Conservation (phyloP, 2,113 vertebrate genomes). For the Notothenia coriiceps region DNA sequence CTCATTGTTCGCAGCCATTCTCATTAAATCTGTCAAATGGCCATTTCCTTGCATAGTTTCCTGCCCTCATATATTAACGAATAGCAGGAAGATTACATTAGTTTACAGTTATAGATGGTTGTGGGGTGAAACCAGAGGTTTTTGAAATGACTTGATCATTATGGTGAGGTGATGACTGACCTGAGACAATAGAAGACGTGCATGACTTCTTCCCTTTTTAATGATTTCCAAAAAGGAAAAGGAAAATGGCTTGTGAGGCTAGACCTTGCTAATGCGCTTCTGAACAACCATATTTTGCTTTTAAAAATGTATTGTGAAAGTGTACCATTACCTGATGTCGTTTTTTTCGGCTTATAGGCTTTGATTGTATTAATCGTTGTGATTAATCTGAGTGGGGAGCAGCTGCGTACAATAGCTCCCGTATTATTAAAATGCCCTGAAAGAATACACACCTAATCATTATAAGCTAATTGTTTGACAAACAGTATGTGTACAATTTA, state of each 20-base stretch:
- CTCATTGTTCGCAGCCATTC: conserved; percentile 63
- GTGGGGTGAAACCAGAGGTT: conserved; percentile 35
- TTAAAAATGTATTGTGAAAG: background rate
- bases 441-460: too few species aligned
- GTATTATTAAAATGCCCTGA: too few species aligned
- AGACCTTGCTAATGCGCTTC: background rate
- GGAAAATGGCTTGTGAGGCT: background rate
- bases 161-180: conserved; percentile 35
- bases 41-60: conserved; percentile 57
- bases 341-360: too few species aligned
- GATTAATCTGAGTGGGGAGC: too few species aligned
- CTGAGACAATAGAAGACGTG: conserved; percentile 8
- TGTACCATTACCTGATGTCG: too few species aligned
- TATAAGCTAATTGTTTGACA: too few species aligned
- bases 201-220: background rate
- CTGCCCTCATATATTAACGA: conserved; percentile 68
- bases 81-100: conserved; percentile 57
- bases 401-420: too few species aligned
- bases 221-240: conserved; percentile 8
- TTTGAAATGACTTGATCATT: conserved; percentile 47
- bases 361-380: too few species aligned
- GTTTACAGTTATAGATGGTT: conserved; percentile 48
- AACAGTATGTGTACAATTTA: too few species aligned
- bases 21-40: conserved; percentile 78
- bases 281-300: background rate